Evolutionary conservation across 2,113 vertebrate genomes (phyloP).

Genomic region (Crotalus tigris): DNA sequence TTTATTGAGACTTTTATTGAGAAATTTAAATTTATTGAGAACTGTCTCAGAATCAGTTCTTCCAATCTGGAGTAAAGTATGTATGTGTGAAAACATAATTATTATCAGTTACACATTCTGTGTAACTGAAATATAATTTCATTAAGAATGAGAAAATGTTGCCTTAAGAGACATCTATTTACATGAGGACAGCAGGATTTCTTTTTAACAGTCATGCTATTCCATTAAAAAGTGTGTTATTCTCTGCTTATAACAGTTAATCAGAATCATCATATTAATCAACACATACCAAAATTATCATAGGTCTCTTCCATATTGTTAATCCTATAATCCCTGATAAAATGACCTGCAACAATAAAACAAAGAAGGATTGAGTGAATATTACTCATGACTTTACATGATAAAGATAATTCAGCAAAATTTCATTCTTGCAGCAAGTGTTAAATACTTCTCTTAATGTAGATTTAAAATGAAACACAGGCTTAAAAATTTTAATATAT

Average conservation of each 20-base stretch:
- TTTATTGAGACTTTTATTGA: not conserved
- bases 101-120: not conserved
- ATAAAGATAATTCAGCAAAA: not conserved
- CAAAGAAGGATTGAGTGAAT: not conserved
- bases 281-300: constrained; percentile 79
- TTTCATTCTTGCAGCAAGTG: not conserved
- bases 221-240: not conserved
- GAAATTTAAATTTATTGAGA: not conserved
- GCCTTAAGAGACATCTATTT: constrained; percentile 13
- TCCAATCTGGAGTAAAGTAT: not conserved
- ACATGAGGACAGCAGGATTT: not conserved
- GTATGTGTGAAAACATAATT: not conserved
- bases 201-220: not conserved
- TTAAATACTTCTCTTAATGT: not conserved
- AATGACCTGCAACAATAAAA: constrained; percentile 77
- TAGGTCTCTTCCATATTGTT: constrained; percentile 79
- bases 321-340: constrained; percentile 83
- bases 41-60: not conserved
- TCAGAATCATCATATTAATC: constrained; percentile 17
- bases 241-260: not conserved
- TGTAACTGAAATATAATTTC: not conserved
- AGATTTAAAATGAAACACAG: not conserved
- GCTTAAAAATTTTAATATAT: not conserved
- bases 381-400: not conserved
- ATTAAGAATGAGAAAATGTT: not conserved